phyloP scores from a whole-genome alignment of 1,140 invertebrate species.

The Philotrypesis tridentata region DNA sequence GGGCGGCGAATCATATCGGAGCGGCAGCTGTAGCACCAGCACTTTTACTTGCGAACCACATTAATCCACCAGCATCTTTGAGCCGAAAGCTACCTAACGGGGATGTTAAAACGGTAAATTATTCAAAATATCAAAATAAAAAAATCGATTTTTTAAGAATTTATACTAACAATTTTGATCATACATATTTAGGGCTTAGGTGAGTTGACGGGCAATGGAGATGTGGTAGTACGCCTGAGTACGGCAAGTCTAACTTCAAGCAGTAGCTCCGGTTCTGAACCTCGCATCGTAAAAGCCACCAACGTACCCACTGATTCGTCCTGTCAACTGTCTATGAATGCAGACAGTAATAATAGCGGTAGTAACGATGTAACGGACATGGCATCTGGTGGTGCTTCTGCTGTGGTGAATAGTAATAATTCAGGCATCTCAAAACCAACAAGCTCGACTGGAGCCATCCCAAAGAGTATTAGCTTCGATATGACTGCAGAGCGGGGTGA shows the following conservation, averaged over 20 bases:
- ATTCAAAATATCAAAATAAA: slow-evolving; percentile 28
- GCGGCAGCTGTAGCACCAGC: slow-evolving; percentile 55
- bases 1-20: slow-evolving; percentile 36
- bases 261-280: slow-evolving; percentile 70
- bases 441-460: slow-evolving; percentile 86
- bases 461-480: slow-evolving; percentile 94
- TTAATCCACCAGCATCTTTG: slow-evolving; percentile 56
- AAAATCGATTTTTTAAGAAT: not conserved
- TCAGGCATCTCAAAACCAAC: slow-evolving; percentile 70
- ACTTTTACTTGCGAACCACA: slow-evolving; percentile 64
- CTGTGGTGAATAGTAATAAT: slow-evolving; percentile 20
- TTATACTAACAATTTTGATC: not conserved
- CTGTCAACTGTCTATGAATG: not conserved
- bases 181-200: slow-evolving; percentile 5
- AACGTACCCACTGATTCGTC: slow-evolving; percentile 49
- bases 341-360: slow-evolving; percentile 15
- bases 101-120: slow-evolving; percentile 61
- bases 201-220: slow-evolving; percentile 42
- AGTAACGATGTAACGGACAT: slow-evolving; percentile 52
- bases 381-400: not conserved
- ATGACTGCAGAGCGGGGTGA: slow-evolving; percentile 89
- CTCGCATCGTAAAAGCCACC: slow-evolving; percentile 58
- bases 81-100: slow-evolving; percentile 63
- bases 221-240: slow-evolving; percentile 68
- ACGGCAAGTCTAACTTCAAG: slow-evolving; percentile 73